A percentile compares a stretch with the other conserved stretches of the same genome.
Conservation (phyloP, 2,888 invertebrate genomes). For the Chrysopilus asiliformis region DNA sequence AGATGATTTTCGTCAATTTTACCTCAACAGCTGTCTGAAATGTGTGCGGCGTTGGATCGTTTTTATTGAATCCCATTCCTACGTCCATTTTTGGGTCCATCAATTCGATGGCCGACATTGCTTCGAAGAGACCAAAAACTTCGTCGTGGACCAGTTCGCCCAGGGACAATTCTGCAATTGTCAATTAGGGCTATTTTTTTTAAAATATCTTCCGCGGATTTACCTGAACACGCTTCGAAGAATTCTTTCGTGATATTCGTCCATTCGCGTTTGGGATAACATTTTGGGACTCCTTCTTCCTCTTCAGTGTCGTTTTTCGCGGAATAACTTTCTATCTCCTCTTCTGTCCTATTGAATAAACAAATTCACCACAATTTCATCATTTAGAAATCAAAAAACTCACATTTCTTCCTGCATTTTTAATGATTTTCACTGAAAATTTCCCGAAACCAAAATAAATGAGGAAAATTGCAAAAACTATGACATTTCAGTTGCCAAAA, state of each 20-base stretch:
- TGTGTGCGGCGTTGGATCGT: slow-evolving; percentile 67
- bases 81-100: slow-evolving; percentile 99
- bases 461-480: too few relatives aligned
- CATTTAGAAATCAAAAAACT: too few relatives aligned
- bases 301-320: too few relatives aligned
- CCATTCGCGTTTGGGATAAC: not conserved
- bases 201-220: not conserved
- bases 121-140: slow-evolving; percentile 85
- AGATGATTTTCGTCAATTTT: slow-evolving; percentile 13
- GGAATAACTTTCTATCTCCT: too few relatives aligned
- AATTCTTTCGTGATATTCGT: not conserved
- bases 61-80: slow-evolving; percentile 89
- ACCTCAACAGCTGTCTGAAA: slow-evolving; percentile 79
- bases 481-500: too few relatives aligned
- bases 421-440: too few relatives aligned
- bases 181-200: not conserved
- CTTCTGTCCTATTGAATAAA: too few relatives aligned
- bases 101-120: slow-evolving; percentile 99
- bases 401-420: too few relatives aligned
- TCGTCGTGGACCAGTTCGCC: slow-evolving; percentile 90
- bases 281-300: too few relatives aligned
- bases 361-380: too few relatives aligned
- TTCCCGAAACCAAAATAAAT: too few relatives aligned
- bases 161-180: slow-evolving; percentile 53
- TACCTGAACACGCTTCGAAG: not conserved